phyloP scores from a whole-genome alignment of 2,113 vertebrate genomes.

The Oncorhynchus mykiss region DNA sequence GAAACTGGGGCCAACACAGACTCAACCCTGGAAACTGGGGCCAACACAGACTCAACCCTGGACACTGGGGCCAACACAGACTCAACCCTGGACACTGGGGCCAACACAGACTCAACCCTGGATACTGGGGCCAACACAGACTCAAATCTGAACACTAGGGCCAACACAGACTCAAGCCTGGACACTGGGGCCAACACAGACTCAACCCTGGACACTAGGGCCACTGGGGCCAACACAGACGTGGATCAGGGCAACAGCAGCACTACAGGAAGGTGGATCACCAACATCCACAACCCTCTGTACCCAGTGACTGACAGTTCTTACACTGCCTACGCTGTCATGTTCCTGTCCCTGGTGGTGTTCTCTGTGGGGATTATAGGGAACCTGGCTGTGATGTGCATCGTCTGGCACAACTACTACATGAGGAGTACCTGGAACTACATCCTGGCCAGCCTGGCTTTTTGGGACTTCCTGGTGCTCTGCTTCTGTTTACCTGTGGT shows the following conservation, averaged over 20 bases:
- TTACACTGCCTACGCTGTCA: conserved; percentile 82
- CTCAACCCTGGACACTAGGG: conserved; percentile 27
- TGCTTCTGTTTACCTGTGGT: conserved; percentile 92
- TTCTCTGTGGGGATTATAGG: conserved; percentile 88
- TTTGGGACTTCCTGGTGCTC: conserved; percentile 96
- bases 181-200: neutral
- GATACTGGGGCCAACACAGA: neutral
- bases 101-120: accelerated
- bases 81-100: neutral
- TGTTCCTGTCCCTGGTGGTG: conserved; percentile 85
- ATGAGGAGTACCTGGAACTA: conserved; percentile 96
- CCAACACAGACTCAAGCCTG: accelerated
- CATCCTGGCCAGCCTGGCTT: conserved; percentile 91
- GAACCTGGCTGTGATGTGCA: conserved; percentile 94
- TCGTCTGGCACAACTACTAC: conserved; percentile 96
- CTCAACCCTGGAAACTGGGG: neutral
- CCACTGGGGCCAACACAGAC: accelerated
- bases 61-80: neutral
- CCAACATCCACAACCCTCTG: conserved; percentile 82
- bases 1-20: neutral
- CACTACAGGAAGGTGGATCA: conserved; percentile 24
- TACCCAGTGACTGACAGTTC: conserved; percentile 84
- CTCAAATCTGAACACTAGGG: neutral
- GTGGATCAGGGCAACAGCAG: conserved; percentile 11
- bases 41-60: accelerated